Conservation (phyloP, 2,797 vertebrate species). For the Poeciliopsis gracilis region DNA sequence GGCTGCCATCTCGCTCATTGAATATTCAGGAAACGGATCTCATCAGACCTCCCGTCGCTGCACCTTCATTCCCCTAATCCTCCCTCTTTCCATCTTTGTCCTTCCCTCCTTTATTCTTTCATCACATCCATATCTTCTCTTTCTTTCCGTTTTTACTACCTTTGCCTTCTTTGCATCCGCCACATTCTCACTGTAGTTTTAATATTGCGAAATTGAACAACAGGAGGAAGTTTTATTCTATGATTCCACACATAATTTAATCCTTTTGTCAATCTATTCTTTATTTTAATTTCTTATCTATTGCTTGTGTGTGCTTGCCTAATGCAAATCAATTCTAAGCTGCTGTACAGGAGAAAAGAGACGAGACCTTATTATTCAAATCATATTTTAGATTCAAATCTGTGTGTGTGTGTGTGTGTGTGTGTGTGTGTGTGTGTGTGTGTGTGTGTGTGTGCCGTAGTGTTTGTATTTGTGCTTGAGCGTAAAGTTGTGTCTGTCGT, state of each 20-base stretch:
- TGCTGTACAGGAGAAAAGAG: conserved; percentile 21
- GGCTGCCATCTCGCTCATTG: conserved; percentile 25
- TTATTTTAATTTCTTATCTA: conserved; percentile 40
- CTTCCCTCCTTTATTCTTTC: conserved; percentile 10
- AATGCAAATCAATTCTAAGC: conserved; percentile 31
- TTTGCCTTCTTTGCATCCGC: conserved; percentile 1
- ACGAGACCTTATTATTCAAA: conserved; percentile 40
- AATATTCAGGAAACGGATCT: conserved; percentile 43
- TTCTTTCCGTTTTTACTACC: conserved; percentile 3
- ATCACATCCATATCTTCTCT: background rate
- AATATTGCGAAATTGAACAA: conserved; percentile 18
- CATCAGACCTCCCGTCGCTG: conserved; percentile 35
- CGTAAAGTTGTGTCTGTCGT: conserved; percentile 19
- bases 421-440: too few species aligned
- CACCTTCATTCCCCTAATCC: conserved; percentile 39
- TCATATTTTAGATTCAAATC: conserved; percentile 48
- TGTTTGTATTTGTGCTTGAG: background rate
- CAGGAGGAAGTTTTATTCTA: conserved; percentile 6
- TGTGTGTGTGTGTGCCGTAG: background rate
- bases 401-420: background rate
- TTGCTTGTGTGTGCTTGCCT: conserved; percentile 7
- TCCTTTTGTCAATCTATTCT: conserved; percentile 34
- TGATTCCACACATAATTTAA: conserved; percentile 39
- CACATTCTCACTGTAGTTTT: conserved; percentile 21
- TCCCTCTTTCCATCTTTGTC: conserved; percentile 6